Evolutionary conservation across 2,113 vertebrate species (phyloP).

Genomic region (Todiramphus saurophagus): DNA sequence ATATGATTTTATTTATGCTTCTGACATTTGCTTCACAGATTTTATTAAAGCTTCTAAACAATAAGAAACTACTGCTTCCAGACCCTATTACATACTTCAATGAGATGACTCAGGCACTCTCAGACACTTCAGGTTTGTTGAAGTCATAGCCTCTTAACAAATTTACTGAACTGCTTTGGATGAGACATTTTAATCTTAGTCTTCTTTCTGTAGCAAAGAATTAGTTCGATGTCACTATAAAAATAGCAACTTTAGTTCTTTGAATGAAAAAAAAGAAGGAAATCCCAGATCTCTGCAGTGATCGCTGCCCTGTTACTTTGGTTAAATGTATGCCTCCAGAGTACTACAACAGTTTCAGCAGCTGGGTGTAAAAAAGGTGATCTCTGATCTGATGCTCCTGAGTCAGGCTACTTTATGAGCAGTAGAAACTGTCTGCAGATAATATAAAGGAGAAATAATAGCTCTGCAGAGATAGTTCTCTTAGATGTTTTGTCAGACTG

Average conservation of each 20-base stretch:
- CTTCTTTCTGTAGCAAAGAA: constrained; percentile 3
- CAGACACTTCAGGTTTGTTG: neutral
- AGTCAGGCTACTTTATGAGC: neutral
- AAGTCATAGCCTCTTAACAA: neutral
- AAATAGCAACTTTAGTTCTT: neutral
- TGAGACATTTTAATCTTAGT: neutral
- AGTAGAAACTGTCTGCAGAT: constrained; percentile 15
- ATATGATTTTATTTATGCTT: neutral
- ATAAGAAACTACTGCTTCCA: neutral
- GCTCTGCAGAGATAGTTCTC: neutral
- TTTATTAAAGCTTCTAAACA: neutral
- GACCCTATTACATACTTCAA: neutral
- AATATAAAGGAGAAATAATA: constrained; percentile 45
- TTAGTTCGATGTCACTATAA: neutral
- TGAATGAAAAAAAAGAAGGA: neutral
- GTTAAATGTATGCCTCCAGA: constrained; percentile 20
- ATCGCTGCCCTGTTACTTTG: constrained; percentile 23
- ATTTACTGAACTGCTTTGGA: neutral
- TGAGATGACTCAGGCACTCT: neutral
- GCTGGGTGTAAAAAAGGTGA: constrained; percentile 35
- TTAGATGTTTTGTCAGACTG: constrained; percentile 15
- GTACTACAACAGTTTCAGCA: constrained; percentile 23
- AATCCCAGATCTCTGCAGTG: neutral
- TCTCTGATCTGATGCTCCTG: constrained; percentile 53
- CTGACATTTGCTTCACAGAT: constrained; percentile 11